Percentiles rank a stretch among this genome's conserved stretches.
These are phyloP conservation scores for Venustaconcha ellipsiformis DNA, from an alignment of 1,140 invertebrate species.

Conservation along the genomic window DNA sequence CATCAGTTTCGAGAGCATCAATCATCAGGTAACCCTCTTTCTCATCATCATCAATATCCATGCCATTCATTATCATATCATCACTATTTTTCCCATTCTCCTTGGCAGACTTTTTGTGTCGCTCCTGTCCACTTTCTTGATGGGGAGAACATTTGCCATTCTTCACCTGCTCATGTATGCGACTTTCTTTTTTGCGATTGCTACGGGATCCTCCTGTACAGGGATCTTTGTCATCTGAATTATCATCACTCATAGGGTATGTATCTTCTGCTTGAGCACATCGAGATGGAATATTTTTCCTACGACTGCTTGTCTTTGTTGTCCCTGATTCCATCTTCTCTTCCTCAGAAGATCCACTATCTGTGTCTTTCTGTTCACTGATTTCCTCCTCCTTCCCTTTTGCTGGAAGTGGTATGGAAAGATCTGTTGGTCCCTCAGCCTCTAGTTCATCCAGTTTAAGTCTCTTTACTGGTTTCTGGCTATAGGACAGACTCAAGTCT, in stretches of 20 bases:
- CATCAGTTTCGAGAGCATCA: slow-evolving; percentile 24
- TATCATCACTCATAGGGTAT: slow-evolving; percentile 55
- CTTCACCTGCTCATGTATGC: slow-evolving; percentile 6
- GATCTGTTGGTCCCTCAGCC: slow-evolving; percentile 76
- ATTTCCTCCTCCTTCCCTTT: slow-evolving; percentile 68
- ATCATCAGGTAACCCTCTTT: slow-evolving; percentile 27
- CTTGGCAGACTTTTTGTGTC: slow-evolving; percentile 10
- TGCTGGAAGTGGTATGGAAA: slow-evolving; percentile 70
- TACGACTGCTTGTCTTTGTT: slow-evolving; percentile 75
- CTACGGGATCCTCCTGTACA: not conserved
- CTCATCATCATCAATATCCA: slow-evolving; percentile 29
- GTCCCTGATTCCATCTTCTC: slow-evolving; percentile 52
- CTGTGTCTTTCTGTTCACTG: slow-evolving; percentile 64
- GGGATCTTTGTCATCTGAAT: slow-evolving; percentile 53
- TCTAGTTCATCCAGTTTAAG: slow-evolving; percentile 19
- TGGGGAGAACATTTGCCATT: too few species aligned
- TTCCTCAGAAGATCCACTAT: slow-evolving; percentile 22
- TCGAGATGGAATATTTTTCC: slow-evolving; percentile 91
- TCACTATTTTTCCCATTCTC: slow-evolving; percentile 13
- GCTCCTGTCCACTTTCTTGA: slow-evolving; percentile 5
- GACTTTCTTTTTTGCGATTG: not conserved
- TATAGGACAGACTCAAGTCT: slow-evolving; percentile 47
- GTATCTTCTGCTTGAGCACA: slow-evolving; percentile 73
- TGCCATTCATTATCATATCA: slow-evolving; percentile 7
- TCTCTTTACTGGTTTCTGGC: slow-evolving; percentile 23